Evolutionary conservation across 2,888 invertebrate species (phyloP), one percentile per base, ranked within the genome.

Genomic region (Lacanobia oleracea): DNA sequence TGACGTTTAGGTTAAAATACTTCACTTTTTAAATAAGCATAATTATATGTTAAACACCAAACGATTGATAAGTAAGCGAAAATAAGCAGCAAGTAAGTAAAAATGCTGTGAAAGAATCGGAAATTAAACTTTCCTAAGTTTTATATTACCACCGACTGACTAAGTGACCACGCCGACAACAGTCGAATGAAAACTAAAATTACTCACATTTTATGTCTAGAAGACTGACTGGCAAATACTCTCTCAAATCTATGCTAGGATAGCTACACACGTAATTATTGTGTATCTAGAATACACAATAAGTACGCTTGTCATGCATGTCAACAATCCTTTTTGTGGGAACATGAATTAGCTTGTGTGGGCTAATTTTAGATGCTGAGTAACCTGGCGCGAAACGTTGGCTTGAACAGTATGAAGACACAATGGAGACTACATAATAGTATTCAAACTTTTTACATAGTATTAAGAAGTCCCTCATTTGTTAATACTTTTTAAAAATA

Each of bases 101-200:
- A 12, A 21, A 59, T 61, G 40, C 8, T 48, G 8, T 61, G 40
- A 65, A 57, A 65, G 56, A n/a, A 56, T 62, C 45, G 40, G n/a
- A 81, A 77, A 78, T 76, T 76, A 54, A 67, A 81, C 14, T 54
- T n/a, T 18, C 66, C 12, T 1, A 43, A 63, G n/a, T 43, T 40
- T 27, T 43, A 61, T 9, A 66, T 51, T n/a, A n/a, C n/a, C n/a
- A n/a, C n/a, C n/a, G n/a, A n/a, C n/a, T n/a, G n/a, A n/a, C n/a
- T n/a, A n/a, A n/a, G n/a, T n/a, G n/a, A n/a, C n/a, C n/a, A n/a
- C 27, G 4, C 10, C 7, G 43, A 59, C 18, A 27, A 40, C 37
- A 67, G 50, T 33, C 18, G 4, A 27, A 40, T 53, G n/a, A 48
- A 48, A 73, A 43, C 40, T 66, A 33, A 51, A 65, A 62, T 60